Base-by-base conservation (phyloP, 53 echinoderm and acorn worm genomes). In the Paracentrotus lividus region DNA sequence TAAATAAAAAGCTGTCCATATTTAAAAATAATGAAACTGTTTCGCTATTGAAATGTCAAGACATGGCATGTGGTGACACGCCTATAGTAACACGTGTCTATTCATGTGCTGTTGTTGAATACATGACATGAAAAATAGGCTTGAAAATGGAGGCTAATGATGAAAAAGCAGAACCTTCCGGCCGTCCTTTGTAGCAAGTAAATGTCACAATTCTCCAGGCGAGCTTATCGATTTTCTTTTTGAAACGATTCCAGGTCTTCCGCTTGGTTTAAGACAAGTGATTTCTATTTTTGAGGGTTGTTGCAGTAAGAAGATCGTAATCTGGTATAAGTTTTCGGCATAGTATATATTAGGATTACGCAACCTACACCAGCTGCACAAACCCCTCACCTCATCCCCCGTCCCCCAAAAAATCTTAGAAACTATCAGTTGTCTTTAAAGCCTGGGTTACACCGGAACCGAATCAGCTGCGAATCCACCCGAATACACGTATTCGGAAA, bases 201-300 rank as follows among this genome's bases (percentile, higher is more conserved):
- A 72, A 72, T 72, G 72, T 36, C 72, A 72, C 72, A 40, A 13
- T 36, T 72, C 72, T 72, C 7, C 0, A 21, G 72, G 72, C 72
- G 21, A 26, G 72, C 36, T 72, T 72, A 72, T 72, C 72, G 72
- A 72, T 72, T 72, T 40, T 36, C 72, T 72, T 72, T n/a, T 72
- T 72, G 40, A 72, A 72, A 38, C 40, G 72, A 72, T 38, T 72
- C 16, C 21, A 72, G 21, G 38, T 32, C 64, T 64, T 64, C 64
- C 64, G 31, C 36, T 40, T 38, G 32, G 36, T 2, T 38, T 69
- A 69, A 69, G 72, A 69, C 38, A 69, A 69, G 72, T 20, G 72
- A 72, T 72, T 72, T 72, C 72, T 72, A 29, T 57, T 72, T 3
- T 32, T 36, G 72, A 69, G 40, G 72, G 20, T 6, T 72, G 27